Conservation (phyloP, 2,113 vertebrate genomes). For the Litocranius walleri region DNA sequence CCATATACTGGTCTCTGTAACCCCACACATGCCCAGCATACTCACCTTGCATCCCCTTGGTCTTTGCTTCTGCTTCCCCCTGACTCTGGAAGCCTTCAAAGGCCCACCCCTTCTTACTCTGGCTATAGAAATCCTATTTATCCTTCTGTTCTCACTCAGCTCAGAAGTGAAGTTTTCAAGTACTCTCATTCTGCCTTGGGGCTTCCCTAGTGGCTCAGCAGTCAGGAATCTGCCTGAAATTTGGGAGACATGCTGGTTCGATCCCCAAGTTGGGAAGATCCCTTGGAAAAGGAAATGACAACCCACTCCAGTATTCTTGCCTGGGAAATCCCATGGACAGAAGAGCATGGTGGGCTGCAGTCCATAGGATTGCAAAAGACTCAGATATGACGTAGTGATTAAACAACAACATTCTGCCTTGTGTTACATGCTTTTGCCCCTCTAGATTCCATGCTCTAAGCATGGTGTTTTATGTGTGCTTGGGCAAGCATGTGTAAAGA, state of each 20-base stretch:
- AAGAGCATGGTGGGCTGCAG: neutral
- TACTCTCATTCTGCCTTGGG: neutral
- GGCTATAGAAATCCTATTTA: neutral
- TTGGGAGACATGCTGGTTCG: fast-evolving
- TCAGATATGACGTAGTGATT: neutral
- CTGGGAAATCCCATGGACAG: neutral
- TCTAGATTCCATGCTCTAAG: neutral
- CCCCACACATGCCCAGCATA: too few relatives aligned
- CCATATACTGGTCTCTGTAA: neutral
- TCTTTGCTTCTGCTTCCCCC: neutral
- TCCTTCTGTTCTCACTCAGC: neutral
- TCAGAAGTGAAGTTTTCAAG: neutral
- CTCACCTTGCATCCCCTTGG: neutral
- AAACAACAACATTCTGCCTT: neutral
- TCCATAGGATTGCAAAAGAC: neutral
- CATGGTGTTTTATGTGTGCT: neutral
- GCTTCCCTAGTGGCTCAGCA: neutral
- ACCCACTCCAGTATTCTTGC: neutral
- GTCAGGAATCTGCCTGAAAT: neutral
- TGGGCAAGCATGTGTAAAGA: neutral
- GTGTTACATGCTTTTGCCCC: neutral
- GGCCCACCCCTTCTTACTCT: neutral
- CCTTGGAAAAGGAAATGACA: neutral
- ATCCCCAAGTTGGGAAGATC: neutral
- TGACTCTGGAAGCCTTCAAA: neutral